Percentiles rank a stretch among this genome's conserved stretches.
phyloP scores from a whole-genome alignment of 2,113 vertebrate genomes.

The Varanus salvator region DNA sequence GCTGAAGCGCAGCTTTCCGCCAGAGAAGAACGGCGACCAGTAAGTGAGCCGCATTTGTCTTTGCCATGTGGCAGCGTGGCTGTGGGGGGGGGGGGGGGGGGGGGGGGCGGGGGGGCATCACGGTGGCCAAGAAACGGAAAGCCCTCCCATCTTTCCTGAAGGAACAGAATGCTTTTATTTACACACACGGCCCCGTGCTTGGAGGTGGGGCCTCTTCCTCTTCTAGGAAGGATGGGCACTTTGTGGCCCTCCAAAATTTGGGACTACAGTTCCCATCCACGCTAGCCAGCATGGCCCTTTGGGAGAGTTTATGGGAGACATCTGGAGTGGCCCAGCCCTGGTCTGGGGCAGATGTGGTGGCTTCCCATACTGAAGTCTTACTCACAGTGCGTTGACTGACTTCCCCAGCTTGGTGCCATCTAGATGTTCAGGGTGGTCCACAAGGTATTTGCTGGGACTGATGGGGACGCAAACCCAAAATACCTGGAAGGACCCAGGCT shows the following conservation, averaged over 20 bases:
- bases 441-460: no score
- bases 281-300: no score
- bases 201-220: no score
- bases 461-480: no score
- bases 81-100: background rate
- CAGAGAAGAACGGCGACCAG: conserved; percentile 81
- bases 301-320: no score
- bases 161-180: background rate
- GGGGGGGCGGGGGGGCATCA: background rate
- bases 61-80: background rate
- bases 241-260: no score
- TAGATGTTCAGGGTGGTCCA: no score
- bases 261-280: no score
- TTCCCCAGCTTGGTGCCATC: no score
- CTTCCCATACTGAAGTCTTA: background rate
- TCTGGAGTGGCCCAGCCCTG: no score
- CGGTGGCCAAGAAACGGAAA: background rate
- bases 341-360: background rate
- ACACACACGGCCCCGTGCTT: background rate
- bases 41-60: conserved; percentile 71
- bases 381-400: background rate
- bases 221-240: no score
- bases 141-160: background rate
- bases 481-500: no score
- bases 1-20: conserved; percentile 87